These are phyloP conservation scores for Drosophila tristis DNA, from an alignment of 1,140 invertebrate species.

Conservation along the genomic window DNA sequence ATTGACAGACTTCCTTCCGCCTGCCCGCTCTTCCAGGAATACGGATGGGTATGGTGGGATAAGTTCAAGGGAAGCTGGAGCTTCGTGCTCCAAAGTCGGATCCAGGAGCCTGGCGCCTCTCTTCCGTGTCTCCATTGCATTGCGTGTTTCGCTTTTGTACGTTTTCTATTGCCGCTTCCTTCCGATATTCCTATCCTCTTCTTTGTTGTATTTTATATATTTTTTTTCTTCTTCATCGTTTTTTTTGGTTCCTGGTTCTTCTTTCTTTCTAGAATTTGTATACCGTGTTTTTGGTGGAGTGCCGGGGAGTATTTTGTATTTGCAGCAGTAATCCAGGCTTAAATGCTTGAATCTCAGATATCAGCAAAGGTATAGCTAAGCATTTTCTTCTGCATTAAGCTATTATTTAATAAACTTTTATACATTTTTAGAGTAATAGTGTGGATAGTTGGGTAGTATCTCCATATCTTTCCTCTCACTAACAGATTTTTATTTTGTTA, in stretches of 20 bases:
- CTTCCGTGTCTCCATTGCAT: conserved; percentile 16
- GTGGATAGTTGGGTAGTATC: too few relatives aligned
- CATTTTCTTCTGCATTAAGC: too few relatives aligned
- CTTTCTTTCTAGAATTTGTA: conserved; percentile 41
- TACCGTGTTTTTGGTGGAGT: too few relatives aligned
- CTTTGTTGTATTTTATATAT: conserved; percentile 55
- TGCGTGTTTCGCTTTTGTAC: conserved; percentile 71
- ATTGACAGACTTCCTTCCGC: conserved; percentile 77
- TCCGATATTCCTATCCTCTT: conserved; percentile 61
- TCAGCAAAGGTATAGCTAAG: too few relatives aligned
- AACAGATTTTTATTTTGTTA: too few relatives aligned
- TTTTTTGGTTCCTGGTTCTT: conserved; percentile 29
- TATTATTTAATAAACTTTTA: too few relatives aligned
- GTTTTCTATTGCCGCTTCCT: conserved; percentile 74
- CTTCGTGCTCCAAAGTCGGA: conserved; percentile 20
- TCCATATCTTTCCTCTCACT: too few relatives aligned
- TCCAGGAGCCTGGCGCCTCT: conserved; percentile 41
- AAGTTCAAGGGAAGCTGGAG: conserved; percentile 15
- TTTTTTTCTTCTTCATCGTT: conserved; percentile 25
- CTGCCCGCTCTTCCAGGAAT: conserved; percentile 25
- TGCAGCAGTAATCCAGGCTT: too few relatives aligned
- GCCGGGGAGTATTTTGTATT: too few relatives aligned
- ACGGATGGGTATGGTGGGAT: conserved; percentile 4
- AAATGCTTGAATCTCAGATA: too few relatives aligned
- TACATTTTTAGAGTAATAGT: too few relatives aligned